phyloP scores from a whole-genome alignment of 2,113 vertebrate species.

The Misgurnus anguillicaudatus region DNA sequence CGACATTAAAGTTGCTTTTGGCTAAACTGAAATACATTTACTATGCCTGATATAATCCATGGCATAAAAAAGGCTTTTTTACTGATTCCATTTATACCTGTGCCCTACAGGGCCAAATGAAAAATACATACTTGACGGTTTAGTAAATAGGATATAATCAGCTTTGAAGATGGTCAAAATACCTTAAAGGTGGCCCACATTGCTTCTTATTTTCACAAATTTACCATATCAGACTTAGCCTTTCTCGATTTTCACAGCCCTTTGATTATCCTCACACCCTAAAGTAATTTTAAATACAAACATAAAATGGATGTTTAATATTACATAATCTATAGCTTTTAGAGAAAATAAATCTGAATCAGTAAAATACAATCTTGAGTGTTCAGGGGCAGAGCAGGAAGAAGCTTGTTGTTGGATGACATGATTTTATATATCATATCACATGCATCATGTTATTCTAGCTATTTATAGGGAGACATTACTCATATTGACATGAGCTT shows the following conservation, averaged over 20 bases:
- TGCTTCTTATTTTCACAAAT: not conserved
- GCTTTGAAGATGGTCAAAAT: not conserved
- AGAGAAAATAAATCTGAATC: not conserved
- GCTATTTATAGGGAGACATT: not conserved
- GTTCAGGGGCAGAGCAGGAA: not conserved
- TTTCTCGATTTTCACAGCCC: not conserved
- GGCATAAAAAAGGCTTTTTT: not conserved
- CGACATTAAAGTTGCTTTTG: not conserved
- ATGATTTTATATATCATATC: not conserved
- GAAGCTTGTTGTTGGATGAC: slow-evolving; percentile 21
- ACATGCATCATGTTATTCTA: not conserved
- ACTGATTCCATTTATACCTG: not conserved
- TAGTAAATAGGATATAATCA: not conserved
- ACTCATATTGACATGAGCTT: not conserved
- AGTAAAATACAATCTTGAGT: not conserved
- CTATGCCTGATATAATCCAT: not conserved
- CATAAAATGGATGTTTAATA: not conserved
- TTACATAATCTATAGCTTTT: not conserved
- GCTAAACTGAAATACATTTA: slow-evolving; percentile 4
- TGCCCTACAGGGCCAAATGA: not conserved
- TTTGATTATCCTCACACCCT: not conserved
- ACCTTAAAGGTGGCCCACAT: not conserved
- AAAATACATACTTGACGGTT: not conserved
- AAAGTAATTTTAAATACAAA: not conserved
- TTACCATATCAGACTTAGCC: not conserved